Percentiles rank a stretch among this genome's conserved stretches.
Conservation (phyloP, 1,140 invertebrate genomes). For the Theocolax elegans region DNA sequence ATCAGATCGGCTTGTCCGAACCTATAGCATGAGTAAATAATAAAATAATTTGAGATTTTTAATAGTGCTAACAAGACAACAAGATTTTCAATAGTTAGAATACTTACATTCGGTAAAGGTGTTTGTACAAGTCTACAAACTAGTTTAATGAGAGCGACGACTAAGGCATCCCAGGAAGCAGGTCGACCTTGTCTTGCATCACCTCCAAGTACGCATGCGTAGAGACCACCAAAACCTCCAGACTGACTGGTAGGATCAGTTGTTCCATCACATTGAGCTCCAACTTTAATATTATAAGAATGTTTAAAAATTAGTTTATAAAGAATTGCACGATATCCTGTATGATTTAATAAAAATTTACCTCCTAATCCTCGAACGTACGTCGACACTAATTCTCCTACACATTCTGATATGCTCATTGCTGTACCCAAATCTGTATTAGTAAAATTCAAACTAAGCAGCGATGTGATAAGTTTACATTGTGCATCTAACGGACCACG, state of each 20-base stretch:
- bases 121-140: slow-evolving; percentile 77
- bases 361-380: slow-evolving; percentile 60
- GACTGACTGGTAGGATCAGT: slow-evolving; percentile 56
- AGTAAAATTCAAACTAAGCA: slow-evolving; percentile 75
- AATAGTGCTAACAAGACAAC: too few relatives aligned
- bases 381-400: slow-evolving; percentile 68
- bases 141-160: slow-evolving; percentile 77
- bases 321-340: too few relatives aligned
- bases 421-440: slow-evolving; percentile 78
- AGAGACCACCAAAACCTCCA: slow-evolving; percentile 72
- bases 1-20: slow-evolving; percentile 42
- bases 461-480: slow-evolving; percentile 76
- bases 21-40: slow-evolving; percentile 37
- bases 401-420: slow-evolving; percentile 80
- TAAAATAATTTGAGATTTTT: neutral
- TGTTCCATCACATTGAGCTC: slow-evolving; percentile 59
- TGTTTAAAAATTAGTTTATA: neutral
- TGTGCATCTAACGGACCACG: slow-evolving; percentile 87
- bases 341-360: slow-evolving; percentile 44
- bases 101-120: slow-evolving; percentile 67
- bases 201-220: slow-evolving; percentile 75
- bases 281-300: slow-evolving; percentile 50
- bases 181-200: slow-evolving; percentile 70
- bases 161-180: slow-evolving; percentile 75
- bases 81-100: too few relatives aligned